A percentile compares a stretch with the other conserved stretches of the same genome.
Evolutionary conservation across 2,113 vertebrate genomes (phyloP).

Genomic region (Varanus komodoensis): DNA sequence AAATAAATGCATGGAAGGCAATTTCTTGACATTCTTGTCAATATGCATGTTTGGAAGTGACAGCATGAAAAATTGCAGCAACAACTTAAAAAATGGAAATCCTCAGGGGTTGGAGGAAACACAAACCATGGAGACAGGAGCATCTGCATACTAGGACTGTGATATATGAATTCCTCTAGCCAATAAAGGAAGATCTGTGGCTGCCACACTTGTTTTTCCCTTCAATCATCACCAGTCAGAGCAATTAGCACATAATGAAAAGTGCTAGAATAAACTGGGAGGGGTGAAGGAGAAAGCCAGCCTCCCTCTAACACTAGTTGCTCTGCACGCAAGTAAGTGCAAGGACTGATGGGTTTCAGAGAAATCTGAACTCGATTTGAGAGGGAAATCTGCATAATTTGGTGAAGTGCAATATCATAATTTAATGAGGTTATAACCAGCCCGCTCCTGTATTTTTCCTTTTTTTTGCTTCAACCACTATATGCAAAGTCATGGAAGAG

Average conservation of each 20-base stretch:
- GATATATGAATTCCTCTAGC: constrained; percentile 26
- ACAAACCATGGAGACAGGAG: constrained; percentile 22
- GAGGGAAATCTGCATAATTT: background rate
- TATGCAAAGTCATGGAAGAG: background rate
- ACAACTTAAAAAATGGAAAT: constrained; percentile 58
- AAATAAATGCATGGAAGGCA: constrained; percentile 58
- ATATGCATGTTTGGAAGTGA: constrained; percentile 55
- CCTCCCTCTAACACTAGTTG: background rate
- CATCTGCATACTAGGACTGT: constrained; percentile 37
- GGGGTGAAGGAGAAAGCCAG: background rate
- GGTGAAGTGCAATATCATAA: constrained; percentile 14
- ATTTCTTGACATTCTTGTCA: constrained; percentile 64
- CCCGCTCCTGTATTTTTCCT: background rate
- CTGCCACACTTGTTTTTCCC: constrained; percentile 14
- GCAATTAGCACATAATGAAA: constrained; percentile 34
- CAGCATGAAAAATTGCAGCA: constrained; percentile 61
- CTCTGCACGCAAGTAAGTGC: constrained; percentile 11
- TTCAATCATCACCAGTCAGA: constrained; percentile 24
- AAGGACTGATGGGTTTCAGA: background rate
- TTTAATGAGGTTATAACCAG: constrained; percentile 11
- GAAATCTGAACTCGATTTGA: constrained; percentile 23
- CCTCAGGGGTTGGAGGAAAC: constrained; percentile 56
- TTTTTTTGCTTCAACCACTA: background rate
- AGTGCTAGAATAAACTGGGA: background rate
- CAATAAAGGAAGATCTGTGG: background rate